These are phyloP conservation scores for Lithobates sylvaticus DNA, from an alignment of 2,797 vertebrate species.

Conservation along the genomic window DNA sequence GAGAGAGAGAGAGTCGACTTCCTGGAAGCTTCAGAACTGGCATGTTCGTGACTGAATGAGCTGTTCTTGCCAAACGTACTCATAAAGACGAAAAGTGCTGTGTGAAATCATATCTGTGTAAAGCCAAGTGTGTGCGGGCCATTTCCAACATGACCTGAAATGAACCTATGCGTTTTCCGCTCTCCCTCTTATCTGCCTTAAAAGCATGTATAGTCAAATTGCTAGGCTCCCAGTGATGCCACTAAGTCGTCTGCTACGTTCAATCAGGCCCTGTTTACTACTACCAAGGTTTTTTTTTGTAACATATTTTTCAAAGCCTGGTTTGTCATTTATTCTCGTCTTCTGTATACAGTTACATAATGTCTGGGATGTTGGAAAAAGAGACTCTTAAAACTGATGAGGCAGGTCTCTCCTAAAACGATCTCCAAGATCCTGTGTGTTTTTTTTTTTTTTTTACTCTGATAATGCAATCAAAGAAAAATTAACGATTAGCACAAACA, in stretches of 20 bases:
- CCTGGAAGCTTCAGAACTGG: slow-evolving; percentile 63
- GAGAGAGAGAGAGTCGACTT: slow-evolving; percentile 62
- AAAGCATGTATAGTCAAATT: slow-evolving; percentile 60
- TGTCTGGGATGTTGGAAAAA: slow-evolving; percentile 40
- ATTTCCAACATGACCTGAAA: slow-evolving; percentile 69
- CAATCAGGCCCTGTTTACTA: slow-evolving; percentile 52
- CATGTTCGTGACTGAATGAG: slow-evolving; percentile 64
- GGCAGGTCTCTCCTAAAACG: not conserved
- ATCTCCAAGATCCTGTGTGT: slow-evolving; percentile 5
- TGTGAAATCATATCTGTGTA: slow-evolving; percentile 67
- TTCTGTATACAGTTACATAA: slow-evolving; percentile 30
- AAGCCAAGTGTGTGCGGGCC: slow-evolving; percentile 65
- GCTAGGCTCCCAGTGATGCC: slow-evolving; percentile 38
- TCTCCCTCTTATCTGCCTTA: slow-evolving; percentile 59
- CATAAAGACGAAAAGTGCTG: slow-evolving; percentile 61
- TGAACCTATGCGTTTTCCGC: slow-evolving; percentile 68
- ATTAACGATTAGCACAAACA: not conserved
- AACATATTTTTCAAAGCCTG: slow-evolving; percentile 15
- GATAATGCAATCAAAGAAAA: slow-evolving; percentile 31
- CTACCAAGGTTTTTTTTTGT: not conserved
- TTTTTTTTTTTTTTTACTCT: slow-evolving; percentile 49
- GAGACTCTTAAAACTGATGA: not conserved
- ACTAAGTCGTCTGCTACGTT: slow-evolving; percentile 39
- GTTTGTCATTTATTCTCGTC: slow-evolving; percentile 16
- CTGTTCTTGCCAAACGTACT: slow-evolving; percentile 60